Evolutionary conservation across 2,797 vertebrate genomes (phyloP).

Genomic region (Pantherophis alleghaniensis): DNA sequence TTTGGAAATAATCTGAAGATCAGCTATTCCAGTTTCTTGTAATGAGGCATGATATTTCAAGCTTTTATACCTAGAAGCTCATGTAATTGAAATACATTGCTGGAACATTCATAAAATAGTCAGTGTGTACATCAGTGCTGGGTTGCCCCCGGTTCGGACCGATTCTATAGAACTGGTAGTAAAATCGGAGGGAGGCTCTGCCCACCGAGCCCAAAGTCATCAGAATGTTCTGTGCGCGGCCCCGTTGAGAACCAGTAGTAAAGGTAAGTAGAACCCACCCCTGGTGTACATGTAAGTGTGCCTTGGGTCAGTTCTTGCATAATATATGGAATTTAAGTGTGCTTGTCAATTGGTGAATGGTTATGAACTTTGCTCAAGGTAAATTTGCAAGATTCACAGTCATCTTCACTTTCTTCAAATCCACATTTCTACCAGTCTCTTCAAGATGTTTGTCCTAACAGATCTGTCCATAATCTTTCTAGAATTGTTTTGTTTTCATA

Average conservation of each 20-base stretch:
- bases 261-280: too few species aligned
- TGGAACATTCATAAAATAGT: background rate
- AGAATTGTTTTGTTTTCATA: background rate
- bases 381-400: background rate
- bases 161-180: too few species aligned
- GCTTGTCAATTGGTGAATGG: background rate
- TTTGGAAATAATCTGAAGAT: background rate
- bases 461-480: background rate
- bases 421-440: background rate
- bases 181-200: too few species aligned
- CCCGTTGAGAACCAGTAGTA: too few species aligned
- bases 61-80: background rate
- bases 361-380: background rate
- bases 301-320: background rate
- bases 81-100: background rate
- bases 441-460: background rate
- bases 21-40: background rate
- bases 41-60: background rate
- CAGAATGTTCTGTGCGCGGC: too few species aligned
- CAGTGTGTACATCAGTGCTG: background rate
- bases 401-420: background rate
- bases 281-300: too few species aligned
- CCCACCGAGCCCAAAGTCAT: too few species aligned
- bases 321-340: background rate
- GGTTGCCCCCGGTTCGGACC: too few species aligned